Percentiles rank a stretch among this genome's conserved stretches.
These are phyloP conservation scores for Climacteris rufus DNA, from an alignment of 2,113 vertebrate species.

Conservation along the genomic window DNA sequence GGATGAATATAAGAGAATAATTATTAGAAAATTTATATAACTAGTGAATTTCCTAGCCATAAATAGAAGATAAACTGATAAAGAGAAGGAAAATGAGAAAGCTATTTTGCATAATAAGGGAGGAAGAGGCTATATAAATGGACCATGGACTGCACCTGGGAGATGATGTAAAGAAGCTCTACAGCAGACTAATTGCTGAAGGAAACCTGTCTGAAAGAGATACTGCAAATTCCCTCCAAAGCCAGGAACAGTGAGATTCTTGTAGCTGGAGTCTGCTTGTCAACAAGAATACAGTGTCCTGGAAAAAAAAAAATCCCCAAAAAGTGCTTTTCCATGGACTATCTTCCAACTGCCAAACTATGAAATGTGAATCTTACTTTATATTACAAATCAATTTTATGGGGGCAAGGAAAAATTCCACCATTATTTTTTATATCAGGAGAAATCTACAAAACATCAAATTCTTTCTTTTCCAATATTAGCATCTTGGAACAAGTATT, in stretches of 20 bases:
- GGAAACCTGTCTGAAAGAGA: background rate
- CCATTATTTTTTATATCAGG: background rate
- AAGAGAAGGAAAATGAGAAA: background rate
- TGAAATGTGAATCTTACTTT: background rate
- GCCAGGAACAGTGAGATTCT: background rate
- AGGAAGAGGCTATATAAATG: background rate
- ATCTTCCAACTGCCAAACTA: background rate
- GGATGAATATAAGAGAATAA: background rate
- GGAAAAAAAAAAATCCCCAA: background rate
- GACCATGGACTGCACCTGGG: background rate
- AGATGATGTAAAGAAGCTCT: background rate
- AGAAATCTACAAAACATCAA: background rate
- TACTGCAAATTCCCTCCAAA: background rate
- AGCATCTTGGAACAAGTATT: background rate
- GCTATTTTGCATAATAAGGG: background rate
- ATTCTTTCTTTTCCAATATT: background rate
- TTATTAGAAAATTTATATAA: background rate
- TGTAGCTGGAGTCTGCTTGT: background rate
- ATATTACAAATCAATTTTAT: constrained; percentile 8
- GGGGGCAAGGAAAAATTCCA: background rate
- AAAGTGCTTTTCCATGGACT: background rate
- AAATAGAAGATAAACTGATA: background rate
- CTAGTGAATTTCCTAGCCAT: background rate
- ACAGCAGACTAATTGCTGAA: background rate
- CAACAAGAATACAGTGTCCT: background rate